Evolutionary conservation across 2,888 invertebrate species (phyloP).

Genomic region (Nomada fucata): DNA sequence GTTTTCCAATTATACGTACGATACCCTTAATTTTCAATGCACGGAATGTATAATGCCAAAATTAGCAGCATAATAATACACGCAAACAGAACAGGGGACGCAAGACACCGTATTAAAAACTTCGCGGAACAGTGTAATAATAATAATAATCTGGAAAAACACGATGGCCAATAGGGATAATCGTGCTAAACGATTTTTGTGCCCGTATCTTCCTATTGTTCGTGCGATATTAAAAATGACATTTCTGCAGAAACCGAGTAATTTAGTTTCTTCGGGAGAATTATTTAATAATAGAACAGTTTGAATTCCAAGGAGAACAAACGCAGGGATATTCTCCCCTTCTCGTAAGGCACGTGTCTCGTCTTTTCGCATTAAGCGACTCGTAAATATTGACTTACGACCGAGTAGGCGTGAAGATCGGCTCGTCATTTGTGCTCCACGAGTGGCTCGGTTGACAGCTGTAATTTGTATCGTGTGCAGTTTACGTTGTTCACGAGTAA

Average conservation of each 20-base stretch:
- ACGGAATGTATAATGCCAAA: too few species aligned
- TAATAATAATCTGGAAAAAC: too few species aligned
- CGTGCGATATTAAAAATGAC: too few species aligned
- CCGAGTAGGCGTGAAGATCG: slow-evolving; percentile 62
- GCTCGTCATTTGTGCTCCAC: slow-evolving; percentile 57
- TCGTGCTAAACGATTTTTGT: too few species aligned
- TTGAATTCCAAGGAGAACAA: neutral
- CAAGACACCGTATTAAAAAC: too few species aligned
- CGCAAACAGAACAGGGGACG: too few species aligned
- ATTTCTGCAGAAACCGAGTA: neutral
- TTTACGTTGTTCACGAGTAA: slow-evolving; percentile 41
- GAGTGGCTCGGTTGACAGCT: slow-evolving; percentile 57
- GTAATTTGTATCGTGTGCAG: slow-evolving; percentile 59
- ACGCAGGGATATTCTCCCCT: slow-evolving; percentile 3
- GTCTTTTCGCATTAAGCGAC: slow-evolving; percentile 61
- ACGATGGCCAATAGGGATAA: too few species aligned
- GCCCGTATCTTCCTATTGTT: too few species aligned
- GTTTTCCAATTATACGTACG: too few species aligned
- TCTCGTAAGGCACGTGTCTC: slow-evolving; percentile 4
- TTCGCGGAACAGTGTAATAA: too few species aligned
- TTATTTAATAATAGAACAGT: neutral
- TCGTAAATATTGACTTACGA: slow-evolving; percentile 67
- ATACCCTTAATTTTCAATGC: too few species aligned
- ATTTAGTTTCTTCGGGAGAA: neutral
- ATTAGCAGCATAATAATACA: too few species aligned